Evolutionary conservation across 2,797 vertebrate genomes (phyloP).

Genomic region (Morelia viridis): DNA sequence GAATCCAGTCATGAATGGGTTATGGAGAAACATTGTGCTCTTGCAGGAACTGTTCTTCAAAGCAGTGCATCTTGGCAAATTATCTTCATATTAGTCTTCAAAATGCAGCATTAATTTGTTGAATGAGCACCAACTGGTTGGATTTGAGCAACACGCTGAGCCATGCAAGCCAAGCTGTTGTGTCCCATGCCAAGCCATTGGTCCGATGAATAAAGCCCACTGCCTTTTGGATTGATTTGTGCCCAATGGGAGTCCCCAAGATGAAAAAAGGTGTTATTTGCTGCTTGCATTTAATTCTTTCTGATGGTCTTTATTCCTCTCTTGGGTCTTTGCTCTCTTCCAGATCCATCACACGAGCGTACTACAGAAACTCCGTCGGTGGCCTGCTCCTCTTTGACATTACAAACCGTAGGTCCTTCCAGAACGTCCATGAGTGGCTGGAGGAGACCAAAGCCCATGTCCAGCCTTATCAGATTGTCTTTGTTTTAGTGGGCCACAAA

Average conservation of each 20-base stretch:
- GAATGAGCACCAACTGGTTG: background rate
- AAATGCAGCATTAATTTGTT: background rate
- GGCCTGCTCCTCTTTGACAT: conserved; percentile 97
- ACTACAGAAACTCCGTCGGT: conserved; percentile 99
- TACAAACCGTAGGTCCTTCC: conserved; percentile 97
- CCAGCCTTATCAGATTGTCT: conserved; percentile 97
- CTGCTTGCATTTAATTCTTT: background rate
- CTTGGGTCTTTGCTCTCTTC: conserved; percentile 54
- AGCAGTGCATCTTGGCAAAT: background rate
- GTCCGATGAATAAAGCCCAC: background rate
- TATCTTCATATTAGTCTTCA: background rate
- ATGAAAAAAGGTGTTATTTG: background rate
- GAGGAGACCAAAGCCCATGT: conserved; percentile 96
- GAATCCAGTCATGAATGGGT: no score
- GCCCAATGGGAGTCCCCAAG: no score
- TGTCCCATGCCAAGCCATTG: background rate
- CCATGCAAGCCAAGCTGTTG: background rate
- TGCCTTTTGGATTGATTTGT: background rate
- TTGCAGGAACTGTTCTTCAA: background rate
- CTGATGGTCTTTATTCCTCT: background rate
- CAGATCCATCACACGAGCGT: conserved; percentile 97
- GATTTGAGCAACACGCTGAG: background rate
- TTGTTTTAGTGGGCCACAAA: conserved; percentile 96
- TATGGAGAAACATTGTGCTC: background rate
- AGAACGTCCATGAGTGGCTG: conserved; percentile 97